These are phyloP conservation scores for Zosterops borbonicus DNA, from an alignment of 2,113 vertebrate genomes.

Conservation along the genomic window DNA sequence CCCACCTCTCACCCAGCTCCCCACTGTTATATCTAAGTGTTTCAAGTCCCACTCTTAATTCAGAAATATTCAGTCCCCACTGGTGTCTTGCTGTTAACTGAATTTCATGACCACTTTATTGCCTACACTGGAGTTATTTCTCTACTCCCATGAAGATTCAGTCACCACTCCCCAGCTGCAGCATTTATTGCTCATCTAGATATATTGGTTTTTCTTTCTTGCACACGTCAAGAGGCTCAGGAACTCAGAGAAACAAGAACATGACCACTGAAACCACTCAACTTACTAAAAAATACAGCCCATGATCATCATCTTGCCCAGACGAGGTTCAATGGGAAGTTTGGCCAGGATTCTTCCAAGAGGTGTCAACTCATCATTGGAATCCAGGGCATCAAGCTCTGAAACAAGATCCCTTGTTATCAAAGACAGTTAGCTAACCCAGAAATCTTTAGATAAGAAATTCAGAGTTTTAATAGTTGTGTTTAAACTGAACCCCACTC, in stretches of 20 bases:
- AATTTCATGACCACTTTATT: not conserved
- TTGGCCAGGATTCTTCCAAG: constrained; percentile 91
- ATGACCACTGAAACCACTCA: not conserved
- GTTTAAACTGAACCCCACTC: not conserved
- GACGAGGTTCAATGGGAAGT: constrained; percentile 92
- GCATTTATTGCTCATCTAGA: not conserved
- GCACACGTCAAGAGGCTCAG: not conserved
- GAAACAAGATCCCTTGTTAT: constrained; percentile 36
- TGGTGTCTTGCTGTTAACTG: not conserved
- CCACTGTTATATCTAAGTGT: not conserved
- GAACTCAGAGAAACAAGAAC: not conserved
- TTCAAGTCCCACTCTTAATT: not conserved
- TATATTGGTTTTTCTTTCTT: not conserved
- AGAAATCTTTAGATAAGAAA: not conserved
- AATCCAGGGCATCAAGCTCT: constrained; percentile 93
- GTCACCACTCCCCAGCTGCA: not conserved
- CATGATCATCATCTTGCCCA: constrained; percentile 99
- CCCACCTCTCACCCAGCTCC: not conserved
- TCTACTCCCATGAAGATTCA: not conserved
- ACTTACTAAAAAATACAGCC: constrained; percentile 95
- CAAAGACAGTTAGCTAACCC: not conserved
- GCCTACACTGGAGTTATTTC: not conserved
- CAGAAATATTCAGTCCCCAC: not conserved
- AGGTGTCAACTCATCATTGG: constrained; percentile 92
- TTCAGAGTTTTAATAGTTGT: not conserved